These are phyloP conservation scores for Argyresthia goedartella DNA, from an alignment of 2,888 invertebrate genomes.

Conservation along the genomic window DNA sequence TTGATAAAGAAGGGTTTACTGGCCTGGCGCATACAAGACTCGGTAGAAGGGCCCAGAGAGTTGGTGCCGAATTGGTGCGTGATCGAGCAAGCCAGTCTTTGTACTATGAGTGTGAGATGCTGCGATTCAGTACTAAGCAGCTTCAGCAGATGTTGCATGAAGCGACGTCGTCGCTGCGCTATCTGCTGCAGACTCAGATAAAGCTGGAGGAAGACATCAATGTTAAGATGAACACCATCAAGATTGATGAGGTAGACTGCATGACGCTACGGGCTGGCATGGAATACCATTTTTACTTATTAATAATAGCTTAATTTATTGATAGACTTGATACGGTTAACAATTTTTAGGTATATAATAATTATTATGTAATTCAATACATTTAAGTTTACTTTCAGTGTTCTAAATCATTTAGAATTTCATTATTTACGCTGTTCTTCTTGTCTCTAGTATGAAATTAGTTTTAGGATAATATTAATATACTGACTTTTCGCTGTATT, in stretches of 20 bases:
- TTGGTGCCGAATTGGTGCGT: slow-evolving; percentile 84
- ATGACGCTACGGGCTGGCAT: slow-evolving; percentile 83
- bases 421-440: too few relatives aligned
- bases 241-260: slow-evolving; percentile 95
- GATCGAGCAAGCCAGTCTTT: slow-evolving; percentile 85
- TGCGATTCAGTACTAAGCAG: slow-evolving; percentile 75
- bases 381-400: too few relatives aligned
- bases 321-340: too few relatives aligned
- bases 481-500: too few relatives aligned
- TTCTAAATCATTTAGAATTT: too few relatives aligned
- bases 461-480: too few relatives aligned
- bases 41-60: slow-evolving; percentile 83
- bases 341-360: too few relatives aligned
- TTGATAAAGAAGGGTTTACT: slow-evolving; percentile 85
- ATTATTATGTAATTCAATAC: too few relatives aligned
- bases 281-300: slow-evolving; percentile 79
- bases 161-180: slow-evolving; percentile 81
- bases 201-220: slow-evolving; percentile 94
- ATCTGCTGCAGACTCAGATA: slow-evolving; percentile 87
- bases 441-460: too few relatives aligned
- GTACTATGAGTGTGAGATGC: slow-evolving; percentile 78
- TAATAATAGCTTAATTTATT: too few relatives aligned
- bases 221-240: slow-evolving; percentile 89
- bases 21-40: slow-evolving; percentile 88
- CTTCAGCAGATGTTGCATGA: slow-evolving; percentile 80